These are phyloP conservation scores for Spodoptera frugiperda DNA, from an alignment of 1,140 invertebrate species.

Conservation along the genomic window DNA sequence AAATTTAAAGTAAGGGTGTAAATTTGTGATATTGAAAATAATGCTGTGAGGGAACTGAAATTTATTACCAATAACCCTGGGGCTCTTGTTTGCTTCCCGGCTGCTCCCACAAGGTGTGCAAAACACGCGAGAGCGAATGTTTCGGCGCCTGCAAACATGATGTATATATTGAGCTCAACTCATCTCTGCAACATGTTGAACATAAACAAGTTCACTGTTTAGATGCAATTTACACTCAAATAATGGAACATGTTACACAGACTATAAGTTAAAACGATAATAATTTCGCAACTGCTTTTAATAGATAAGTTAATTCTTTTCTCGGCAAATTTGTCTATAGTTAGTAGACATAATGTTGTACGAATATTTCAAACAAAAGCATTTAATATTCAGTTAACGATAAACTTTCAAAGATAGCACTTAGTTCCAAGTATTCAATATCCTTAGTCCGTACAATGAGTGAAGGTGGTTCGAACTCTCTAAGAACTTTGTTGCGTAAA, in stretches of 20 bases:
- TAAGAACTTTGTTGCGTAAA: constrained; percentile 3
- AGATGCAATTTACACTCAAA: constrained; percentile 2
- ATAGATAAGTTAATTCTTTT: background rate
- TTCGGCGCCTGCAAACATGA: constrained; percentile 66
- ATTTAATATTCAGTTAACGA: background rate
- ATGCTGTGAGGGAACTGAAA: constrained; percentile 66
- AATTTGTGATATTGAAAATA: constrained; percentile 66
- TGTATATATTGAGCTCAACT: constrained; percentile 64
- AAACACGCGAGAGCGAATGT: constrained; percentile 60
- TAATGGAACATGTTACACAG: background rate
- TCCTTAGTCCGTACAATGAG: background rate
- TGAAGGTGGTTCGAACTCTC: background rate
- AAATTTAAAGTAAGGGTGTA: constrained; percentile 50
- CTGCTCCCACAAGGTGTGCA: constrained; percentile 63
- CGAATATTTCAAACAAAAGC: no score
- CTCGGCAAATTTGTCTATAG: no score
- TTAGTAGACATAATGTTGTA: no score
- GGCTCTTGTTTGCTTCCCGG: constrained; percentile 69
- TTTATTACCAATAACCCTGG: constrained; percentile 75
- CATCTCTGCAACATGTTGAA: constrained; percentile 16
- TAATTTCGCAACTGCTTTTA: background rate
- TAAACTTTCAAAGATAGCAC: background rate
- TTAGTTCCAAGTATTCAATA: constrained; percentile 9
- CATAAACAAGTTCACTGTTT: constrained; percentile 7
- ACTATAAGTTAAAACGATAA: background rate